Base-by-base conservation (phyloP, 1,140 invertebrate genomes). In the Micrasema minimum region DNA sequence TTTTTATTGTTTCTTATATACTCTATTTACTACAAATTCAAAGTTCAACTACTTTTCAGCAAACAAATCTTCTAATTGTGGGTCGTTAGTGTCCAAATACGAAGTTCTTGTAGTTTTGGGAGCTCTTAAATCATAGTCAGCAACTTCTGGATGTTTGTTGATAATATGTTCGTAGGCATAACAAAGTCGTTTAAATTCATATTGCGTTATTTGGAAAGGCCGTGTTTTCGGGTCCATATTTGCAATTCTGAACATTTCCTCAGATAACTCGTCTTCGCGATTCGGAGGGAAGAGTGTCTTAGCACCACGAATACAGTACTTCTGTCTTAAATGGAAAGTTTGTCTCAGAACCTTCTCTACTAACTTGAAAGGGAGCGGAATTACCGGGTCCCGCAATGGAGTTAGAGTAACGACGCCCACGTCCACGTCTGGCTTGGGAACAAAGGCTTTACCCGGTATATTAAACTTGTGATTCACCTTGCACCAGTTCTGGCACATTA, bases 401-500 rank as follows among this genome's bases (percentile, higher is more conserved):
- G 88, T 88, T 51, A 99, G 88, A 51, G 91, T 91, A 0, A 99
- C 96, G 9, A 99, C 92, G 50, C 94, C 96, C 3, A 98, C 97
- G 86, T 99, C 95, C 6, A 99, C 97, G 62, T 99, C 88, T 0
- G 98, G 97, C 78, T 92, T 90, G 0, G 98, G 98, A 50, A 98
- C 86, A 87, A 99, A 99, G 6, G 92, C 91, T 74, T 82, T 84
- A 83, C 96, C 96, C 66, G 93, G 90, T 78, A 99, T 98, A 59
- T 90, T 90, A 84, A 97, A 98, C 77, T 92, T 90, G 46, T 95
- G 85, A 41, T 91, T 79, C 0, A 96, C 93, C 71, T 91, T 81
- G 71, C 96, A 96, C 87, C 94, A 95, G 79, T 94, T 89, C 82
- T 99, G 98, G 77, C 93, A 95, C 92, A 99, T 98, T 6, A 98